phyloP scores from a whole-genome alignment of 2,797 vertebrate species.

The Premnoplex brunnescens region DNA sequence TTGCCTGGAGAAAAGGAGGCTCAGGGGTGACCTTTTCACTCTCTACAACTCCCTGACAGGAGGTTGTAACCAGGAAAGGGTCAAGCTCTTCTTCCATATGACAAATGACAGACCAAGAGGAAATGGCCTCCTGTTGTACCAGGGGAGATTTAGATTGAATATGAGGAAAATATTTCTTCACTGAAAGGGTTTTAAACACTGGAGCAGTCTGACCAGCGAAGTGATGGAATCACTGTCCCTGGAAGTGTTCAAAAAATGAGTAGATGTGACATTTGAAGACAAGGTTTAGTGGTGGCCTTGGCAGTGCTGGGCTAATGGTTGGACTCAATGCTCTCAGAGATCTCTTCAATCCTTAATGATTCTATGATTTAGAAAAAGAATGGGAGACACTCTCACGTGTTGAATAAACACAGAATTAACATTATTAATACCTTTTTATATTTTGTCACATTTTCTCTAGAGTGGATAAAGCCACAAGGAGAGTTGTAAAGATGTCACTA shows the following conservation, averaged over 20 bases:
- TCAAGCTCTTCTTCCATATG: neutral
- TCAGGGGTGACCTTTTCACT: neutral
- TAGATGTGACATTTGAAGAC: neutral
- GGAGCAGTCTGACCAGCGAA: neutral
- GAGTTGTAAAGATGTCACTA: neutral
- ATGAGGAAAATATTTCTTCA: neutral
- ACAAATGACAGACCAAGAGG: no score
- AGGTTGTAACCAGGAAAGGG: fast-evolving
- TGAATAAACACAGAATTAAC: neutral
- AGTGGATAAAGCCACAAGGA: neutral
- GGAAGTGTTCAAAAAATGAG: neutral
- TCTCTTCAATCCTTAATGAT: neutral
- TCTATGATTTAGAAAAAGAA: neutral
- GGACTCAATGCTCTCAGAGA: neutral
- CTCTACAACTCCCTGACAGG: neutral
- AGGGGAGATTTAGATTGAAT: neutral
- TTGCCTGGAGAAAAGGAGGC: neutral
- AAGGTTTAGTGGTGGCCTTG: neutral
- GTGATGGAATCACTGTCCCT: neutral
- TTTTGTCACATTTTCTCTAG: neutral
- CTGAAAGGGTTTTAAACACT: neutral
- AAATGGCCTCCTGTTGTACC: neutral
- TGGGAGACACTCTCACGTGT: fast-evolving
- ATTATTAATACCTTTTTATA: neutral
- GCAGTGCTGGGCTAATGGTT: neutral